A percentile compares a stretch with the other conserved stretches of the same genome.
Evolutionary conservation across 2,797 vertebrate species (phyloP).

Genomic region (Hozukius guyotensis): DNA sequence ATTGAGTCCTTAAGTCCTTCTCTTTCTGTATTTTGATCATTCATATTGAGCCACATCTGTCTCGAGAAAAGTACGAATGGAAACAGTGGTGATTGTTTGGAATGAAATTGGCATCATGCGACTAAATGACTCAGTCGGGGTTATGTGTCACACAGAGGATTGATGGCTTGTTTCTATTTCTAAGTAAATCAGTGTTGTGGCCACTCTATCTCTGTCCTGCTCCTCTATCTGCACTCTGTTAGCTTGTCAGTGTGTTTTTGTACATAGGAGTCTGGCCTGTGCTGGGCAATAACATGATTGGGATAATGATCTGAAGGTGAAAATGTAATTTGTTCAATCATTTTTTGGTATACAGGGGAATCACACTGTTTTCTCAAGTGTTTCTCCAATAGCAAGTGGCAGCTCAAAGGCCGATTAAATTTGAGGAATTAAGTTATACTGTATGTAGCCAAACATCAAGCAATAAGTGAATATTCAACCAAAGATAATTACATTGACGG

Average conservation of each 20-base stretch:
- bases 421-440: not conserved
- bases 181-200: constrained; percentile 30
- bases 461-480: not conserved
- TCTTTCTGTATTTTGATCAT: not conserved
- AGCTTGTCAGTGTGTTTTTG: constrained; percentile 2
- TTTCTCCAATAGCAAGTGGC: not conserved
- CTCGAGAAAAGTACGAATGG: constrained; percentile 3
- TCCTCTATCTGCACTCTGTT: constrained; percentile 13
- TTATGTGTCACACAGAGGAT: constrained; percentile 30
- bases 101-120: constrained; percentile 35
- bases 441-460: not conserved
- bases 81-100: constrained; percentile 10
- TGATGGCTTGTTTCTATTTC: constrained; percentile 36
- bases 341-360: not conserved
- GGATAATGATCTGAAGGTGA: constrained; percentile 10
- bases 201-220: constrained; percentile 27
- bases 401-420: not conserved
- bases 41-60: constrained; percentile 2
- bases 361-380: not conserved
- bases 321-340: not conserved
- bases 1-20: not conserved
- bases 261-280: not conserved
- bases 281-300: constrained; percentile 5
- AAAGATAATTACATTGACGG: not conserved
- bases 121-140: constrained; percentile 30